phyloP scores from a whole-genome alignment of 1,140 invertebrate genomes.

The Colletes latitarsis region DNA sequence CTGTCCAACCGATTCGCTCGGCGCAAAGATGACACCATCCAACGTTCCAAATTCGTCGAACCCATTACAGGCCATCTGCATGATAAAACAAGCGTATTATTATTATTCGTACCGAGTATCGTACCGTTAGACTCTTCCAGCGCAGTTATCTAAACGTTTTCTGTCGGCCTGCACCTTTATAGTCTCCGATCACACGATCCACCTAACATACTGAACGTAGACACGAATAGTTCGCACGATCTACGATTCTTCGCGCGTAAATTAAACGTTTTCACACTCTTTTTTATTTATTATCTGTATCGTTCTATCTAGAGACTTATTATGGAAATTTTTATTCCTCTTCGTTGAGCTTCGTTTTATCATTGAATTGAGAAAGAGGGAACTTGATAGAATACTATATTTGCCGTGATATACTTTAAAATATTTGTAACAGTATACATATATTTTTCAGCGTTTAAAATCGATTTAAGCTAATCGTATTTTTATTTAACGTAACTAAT shows the following conservation, averaged over 20 bases:
- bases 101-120: conserved; percentile 1
- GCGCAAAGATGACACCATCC: too few species aligned
- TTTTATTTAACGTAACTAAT: too few species aligned
- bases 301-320: too few species aligned
- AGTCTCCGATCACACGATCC: conserved; percentile 21
- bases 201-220: conserved; percentile 13
- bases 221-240: conserved; percentile 6
- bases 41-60: conserved; percentile 27
- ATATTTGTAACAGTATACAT: too few species aligned
- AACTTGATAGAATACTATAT: too few species aligned
- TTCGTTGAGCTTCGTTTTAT: too few species aligned
- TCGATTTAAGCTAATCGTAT: too few species aligned
- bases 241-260: neutral
- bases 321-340: too few species aligned
- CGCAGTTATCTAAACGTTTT: conserved; percentile 6
- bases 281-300: neutral
- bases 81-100: conserved; percentile 36
- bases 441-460: too few species aligned
- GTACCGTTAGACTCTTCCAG: conserved; percentile 24
- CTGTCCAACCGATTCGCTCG: neutral
- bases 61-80: neutral
- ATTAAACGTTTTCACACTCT: neutral
- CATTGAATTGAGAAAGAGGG: too few species aligned
- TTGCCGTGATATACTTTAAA: too few species aligned
- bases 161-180: conserved; percentile 4